Evolutionary conservation across 1,140 invertebrate species (phyloP), one percentile per base, ranked within the genome.

Genomic region (Catajapyx aquilonaris): DNA sequence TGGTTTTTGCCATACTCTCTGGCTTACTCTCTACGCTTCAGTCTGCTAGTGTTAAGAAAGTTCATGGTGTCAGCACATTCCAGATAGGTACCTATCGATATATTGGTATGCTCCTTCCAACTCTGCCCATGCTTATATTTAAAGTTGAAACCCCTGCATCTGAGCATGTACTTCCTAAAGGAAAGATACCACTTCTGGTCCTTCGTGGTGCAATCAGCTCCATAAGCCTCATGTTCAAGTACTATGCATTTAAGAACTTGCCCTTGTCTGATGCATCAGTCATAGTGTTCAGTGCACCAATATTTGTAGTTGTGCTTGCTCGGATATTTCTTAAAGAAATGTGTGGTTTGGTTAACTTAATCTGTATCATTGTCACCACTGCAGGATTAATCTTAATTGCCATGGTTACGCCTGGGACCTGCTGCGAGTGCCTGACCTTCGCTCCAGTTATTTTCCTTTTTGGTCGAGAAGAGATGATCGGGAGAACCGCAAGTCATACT

Each of bases 231-330:
- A 81, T 86, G 70, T 61, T 86, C 36, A 81, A 79, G 54, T 88
- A 87, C 49, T 85, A 85, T 53, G 83, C 84, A 17, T 81, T 88
- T 45, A 63, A 79, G 17, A 76, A 85, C 48, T 84, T 90, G 77
- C 80, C 81, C 5, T 52, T 90, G 21, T 83, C 80, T 10, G 83
- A 88, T 57, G 83, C 85, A 25, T 83, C 81, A 4, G 81, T 88
- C 3, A 80, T 90, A 37, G 81, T 88, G 10, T 88, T 90, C 56
- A 86, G 81, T 30, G 78, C 81, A 10, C 81, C 81, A 9, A 83
- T 90, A 9, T 87, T 90, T 61, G 85, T 87, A n/a, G 76, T 79
- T 20, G 74, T 90, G 45, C 87, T 88, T 56, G 84, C 85, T 4
- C 65, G 73, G 41, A 69, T 87, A 44, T 87, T 87, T 56, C 62